These are phyloP conservation scores for Eristalis tenax DNA, from an alignment of 2,888 invertebrate genomes.

Conservation along the genomic window DNA sequence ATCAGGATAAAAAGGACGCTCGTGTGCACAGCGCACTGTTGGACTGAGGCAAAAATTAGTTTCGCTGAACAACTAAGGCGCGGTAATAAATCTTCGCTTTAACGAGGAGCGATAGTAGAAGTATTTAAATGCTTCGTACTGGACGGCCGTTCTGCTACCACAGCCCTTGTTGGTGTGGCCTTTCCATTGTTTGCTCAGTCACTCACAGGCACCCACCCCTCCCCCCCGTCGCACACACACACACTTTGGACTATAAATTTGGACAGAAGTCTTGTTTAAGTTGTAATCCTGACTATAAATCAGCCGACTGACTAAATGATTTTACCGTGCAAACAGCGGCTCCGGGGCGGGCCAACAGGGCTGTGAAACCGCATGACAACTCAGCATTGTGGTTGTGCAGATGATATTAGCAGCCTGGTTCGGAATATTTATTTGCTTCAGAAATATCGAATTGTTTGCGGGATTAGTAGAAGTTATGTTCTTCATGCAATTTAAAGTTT, in stretches of 20 bases:
- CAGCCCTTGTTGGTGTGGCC: slow-evolving; percentile 4
- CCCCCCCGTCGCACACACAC: not conserved
- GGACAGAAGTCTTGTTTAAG: slow-evolving; percentile 48
- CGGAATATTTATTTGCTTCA: slow-evolving; percentile 15
- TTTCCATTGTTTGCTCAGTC: slow-evolving; percentile 15
- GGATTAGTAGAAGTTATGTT: not conserved
- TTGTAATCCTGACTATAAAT: slow-evolving; percentile 61
- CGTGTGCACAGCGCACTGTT: slow-evolving; percentile 36
- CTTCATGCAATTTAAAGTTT: not conserved
- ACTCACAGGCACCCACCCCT: not conserved
- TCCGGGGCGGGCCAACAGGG: not conserved
- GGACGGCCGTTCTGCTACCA: slow-evolving; percentile 15
- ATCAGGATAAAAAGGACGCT: slow-evolving; percentile 49
- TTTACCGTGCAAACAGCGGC: slow-evolving; percentile 20
- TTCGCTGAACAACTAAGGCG: slow-evolving; percentile 43
- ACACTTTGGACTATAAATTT: slow-evolving; percentile 50
- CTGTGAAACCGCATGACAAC: slow-evolving; percentile 3
- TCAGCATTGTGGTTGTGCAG: slow-evolving; percentile 15
- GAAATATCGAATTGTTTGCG: not conserved
- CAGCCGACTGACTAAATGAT: slow-evolving; percentile 55
- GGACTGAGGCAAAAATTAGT: slow-evolving; percentile 33
- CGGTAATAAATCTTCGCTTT: slow-evolving; percentile 55
- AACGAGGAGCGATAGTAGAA: slow-evolving; percentile 2
- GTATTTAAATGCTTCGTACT: slow-evolving; percentile 44
- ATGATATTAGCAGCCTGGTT: slow-evolving; percentile 12